These are phyloP conservation scores for Acromyrmex heyeri DNA, from an alignment of 1,140 invertebrate genomes.

Conservation along the genomic window DNA sequence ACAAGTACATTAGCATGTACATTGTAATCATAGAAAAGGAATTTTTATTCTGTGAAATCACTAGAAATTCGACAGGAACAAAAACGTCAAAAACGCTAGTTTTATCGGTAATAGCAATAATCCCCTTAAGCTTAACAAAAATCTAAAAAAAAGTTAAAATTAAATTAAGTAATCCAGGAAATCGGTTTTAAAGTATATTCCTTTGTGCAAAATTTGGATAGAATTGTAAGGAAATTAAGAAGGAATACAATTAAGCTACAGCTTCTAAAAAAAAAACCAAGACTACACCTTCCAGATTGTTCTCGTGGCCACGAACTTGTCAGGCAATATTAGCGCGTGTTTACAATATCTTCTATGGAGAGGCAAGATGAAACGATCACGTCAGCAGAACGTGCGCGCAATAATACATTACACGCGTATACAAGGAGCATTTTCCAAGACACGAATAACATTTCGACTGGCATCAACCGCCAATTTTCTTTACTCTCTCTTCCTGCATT, in stretches of 20 bases:
- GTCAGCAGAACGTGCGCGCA: conserved; percentile 74
- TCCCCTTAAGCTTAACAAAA: not conserved
- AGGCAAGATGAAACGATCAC: conserved; percentile 84
- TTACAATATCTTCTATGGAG: conserved; percentile 79
- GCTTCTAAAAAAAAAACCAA: not conserved
- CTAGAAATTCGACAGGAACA: too few species aligned
- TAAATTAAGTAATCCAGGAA: conserved; percentile 14
- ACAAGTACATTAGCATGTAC: too few species aligned
- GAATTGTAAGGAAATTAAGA: not conserved
- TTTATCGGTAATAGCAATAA: too few species aligned
- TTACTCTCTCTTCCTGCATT: conserved; percentile 51
- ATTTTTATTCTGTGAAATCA: too few species aligned
- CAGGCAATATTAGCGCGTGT: conserved; percentile 66
- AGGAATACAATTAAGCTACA: conserved; percentile 7
- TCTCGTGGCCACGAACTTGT: conserved; percentile 77
- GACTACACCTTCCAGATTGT: conserved; percentile 10
- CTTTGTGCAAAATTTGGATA: not conserved
- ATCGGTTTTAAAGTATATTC: not conserved
- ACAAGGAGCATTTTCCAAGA: conserved; percentile 68
- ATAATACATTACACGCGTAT: conserved; percentile 68
- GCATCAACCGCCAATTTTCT: conserved; percentile 77
- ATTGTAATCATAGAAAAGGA: too few species aligned
- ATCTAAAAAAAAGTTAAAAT: not conserved
- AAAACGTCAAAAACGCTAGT: too few species aligned
- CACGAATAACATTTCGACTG: conserved; percentile 74